Percentiles rank a stretch among this genome's conserved stretches.
phyloP scores from a whole-genome alignment of 2,113 vertebrate species.

The Hippoglossus stenolepis region DNA sequence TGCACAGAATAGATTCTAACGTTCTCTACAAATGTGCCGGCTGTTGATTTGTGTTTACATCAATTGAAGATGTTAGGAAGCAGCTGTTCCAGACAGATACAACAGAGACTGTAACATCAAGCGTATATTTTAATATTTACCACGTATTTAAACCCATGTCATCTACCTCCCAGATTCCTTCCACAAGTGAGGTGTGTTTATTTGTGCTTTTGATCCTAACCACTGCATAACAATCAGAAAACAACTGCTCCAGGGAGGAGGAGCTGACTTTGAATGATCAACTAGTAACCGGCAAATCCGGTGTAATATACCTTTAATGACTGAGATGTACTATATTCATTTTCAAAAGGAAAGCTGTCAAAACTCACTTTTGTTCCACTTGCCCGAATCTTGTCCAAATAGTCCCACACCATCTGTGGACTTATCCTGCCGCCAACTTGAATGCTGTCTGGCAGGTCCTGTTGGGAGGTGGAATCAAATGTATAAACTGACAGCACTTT shows the following conservation, averaged over 20 bases:
- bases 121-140: too few species aligned
- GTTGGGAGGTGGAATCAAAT: not conserved
- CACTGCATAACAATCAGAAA: not conserved
- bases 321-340: not conserved
- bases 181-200: too few species aligned
- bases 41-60: too few species aligned
- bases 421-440: conserved; percentile 97
- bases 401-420: conserved; percentile 98
- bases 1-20: too few species aligned
- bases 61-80: too few species aligned
- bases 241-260: not conserved
- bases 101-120: too few species aligned
- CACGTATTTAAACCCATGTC: too few species aligned
- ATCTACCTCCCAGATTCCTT: too few species aligned
- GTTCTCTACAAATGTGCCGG: too few species aligned
- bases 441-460: conserved; percentile 97
- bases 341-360: not conserved
- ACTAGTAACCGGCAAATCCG: not conserved
- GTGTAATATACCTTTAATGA: not conserved
- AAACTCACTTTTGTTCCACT: conserved; percentile 94
- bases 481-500: not conserved
- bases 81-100: too few species aligned
- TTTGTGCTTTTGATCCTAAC: not conserved
- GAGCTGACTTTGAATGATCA: not conserved
- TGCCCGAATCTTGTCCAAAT: conserved; percentile 98